phyloP scores from a whole-genome alignment of 2,797 vertebrate species.

The Crotalus adamanteus region DNA sequence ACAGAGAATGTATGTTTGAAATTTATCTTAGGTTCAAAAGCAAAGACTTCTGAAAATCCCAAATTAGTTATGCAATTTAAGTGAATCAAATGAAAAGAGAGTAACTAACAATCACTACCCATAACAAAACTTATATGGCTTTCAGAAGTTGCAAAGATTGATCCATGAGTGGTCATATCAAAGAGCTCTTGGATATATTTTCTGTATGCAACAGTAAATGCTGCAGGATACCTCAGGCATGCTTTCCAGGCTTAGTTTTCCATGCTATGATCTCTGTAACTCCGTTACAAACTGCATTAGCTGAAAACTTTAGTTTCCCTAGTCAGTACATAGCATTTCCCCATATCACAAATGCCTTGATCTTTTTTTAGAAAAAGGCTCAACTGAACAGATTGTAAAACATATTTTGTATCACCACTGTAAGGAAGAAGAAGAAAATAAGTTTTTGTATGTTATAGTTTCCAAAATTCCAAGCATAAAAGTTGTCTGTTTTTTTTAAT shows the following conservation, averaged over 20 bases:
- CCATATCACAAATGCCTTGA: background rate
- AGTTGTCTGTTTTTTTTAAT: background rate
- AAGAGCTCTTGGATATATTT: background rate
- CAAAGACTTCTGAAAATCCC: background rate
- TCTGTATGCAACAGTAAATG: background rate
- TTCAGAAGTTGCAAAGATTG: background rate
- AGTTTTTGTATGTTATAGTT: background rate
- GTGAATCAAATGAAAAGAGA: background rate
- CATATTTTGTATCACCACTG: background rate
- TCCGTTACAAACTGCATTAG: background rate
- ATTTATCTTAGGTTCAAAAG: background rate
- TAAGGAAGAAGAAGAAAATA: background rate
- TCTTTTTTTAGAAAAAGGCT: background rate
- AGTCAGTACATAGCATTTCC: background rate
- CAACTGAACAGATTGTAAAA: constrained; percentile 8
- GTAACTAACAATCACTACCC: background rate
- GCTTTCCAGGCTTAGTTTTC: background rate
- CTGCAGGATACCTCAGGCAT: background rate
- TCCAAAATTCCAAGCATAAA: background rate
- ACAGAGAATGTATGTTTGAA: background rate
- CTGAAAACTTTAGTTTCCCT: background rate
- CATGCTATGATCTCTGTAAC: background rate
- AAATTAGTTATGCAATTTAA: background rate
- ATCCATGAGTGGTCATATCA: background rate
- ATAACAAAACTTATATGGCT: background rate